Evolutionary conservation across 1,140 invertebrate genomes (phyloP), one percentile per base, ranked within the genome.

Genomic region (Leptopilina clavipes): DNA sequence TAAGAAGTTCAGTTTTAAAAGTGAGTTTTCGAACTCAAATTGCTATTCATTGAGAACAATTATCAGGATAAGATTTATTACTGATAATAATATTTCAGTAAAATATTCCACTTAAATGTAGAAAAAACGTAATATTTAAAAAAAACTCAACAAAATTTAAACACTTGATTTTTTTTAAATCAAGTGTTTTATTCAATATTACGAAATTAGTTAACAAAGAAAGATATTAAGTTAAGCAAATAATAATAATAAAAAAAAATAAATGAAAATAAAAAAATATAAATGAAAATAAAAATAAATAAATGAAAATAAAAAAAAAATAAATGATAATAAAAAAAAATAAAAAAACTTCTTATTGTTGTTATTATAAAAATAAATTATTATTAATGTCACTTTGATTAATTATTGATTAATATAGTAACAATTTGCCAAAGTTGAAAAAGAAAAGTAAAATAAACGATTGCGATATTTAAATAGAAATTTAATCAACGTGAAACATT

Each of bases 1-100:
- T 14, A 37, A 65, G 25, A 22, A 65, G 59, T 40, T 40, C 37
- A 37, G 11, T 65, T 37, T 65, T 65, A 65, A 12, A 31, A 65
- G 14, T 17, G n/a, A 52, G 59, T 31, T 37, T 65, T 31, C 3
- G 25, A 59, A 59, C 22, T 59, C 19, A 22, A 65, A n/a, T 31
- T 31, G 14, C 19, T n/a, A 31, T 65, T 12, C 5, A 65, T 65
- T n/a, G n/a, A 0, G 11, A 37, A 65, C 22, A 65, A 65, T 65
- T 65, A 65, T n/a, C 59, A 19, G 25, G 59, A 25, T 12, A 65
- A 65, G 22, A n/a, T 65, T 31, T 31, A 14, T n/a, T 65, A 5
- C 1, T 65, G 5, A 37, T 65, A 65, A 25, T n/a, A 31, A 31
- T 22, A 31, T 31, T 31, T 8, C 10, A 45, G 1, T 45, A 14